A percentile compares a stretch with the other conserved stretches of the same genome.
These are phyloP conservation scores for Hafferia zeledoni DNA, from an alignment of 2,797 vertebrate species.

Conservation along the genomic window DNA sequence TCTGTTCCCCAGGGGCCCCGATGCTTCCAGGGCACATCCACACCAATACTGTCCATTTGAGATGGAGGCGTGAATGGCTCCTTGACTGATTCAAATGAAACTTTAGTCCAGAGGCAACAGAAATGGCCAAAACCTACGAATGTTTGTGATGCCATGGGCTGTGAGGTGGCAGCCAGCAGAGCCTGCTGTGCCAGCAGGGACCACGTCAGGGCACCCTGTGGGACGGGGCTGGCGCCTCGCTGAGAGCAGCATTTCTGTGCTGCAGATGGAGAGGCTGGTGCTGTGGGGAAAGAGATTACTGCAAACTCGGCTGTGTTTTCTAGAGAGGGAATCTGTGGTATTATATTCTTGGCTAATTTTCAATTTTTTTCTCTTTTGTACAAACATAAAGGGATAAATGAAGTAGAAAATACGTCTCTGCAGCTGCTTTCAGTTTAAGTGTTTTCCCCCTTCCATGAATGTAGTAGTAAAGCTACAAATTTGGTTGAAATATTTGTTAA, in stretches of 20 bases:
- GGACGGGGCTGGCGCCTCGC: fast-evolving
- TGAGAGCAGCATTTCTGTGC: neutral
- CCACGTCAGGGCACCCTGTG: neutral
- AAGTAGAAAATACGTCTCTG: neutral
- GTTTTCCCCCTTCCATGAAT: neutral
- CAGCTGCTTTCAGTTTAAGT: conserved; percentile 25
- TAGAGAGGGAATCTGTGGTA: neutral
- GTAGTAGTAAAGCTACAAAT: neutral
- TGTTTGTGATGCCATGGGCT: fast-evolving
- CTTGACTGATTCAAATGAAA: no score
- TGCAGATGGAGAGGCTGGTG: neutral
- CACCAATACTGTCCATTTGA: fast-evolving
- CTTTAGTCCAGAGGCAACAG: neutral
- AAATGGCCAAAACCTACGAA: fast-evolving
- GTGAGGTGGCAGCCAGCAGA: neutral
- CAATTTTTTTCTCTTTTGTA: conserved; percentile 19
- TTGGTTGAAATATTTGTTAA: neutral
- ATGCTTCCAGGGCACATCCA: fast-evolving
- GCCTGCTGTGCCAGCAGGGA: fast-evolving
- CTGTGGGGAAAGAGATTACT: neutral
- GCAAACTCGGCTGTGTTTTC: neutral
- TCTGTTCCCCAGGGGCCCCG: neutral
- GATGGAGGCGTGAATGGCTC: neutral
- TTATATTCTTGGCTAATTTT: conserved; percentile 24
- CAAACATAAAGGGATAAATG: conserved; percentile 29